A percentile compares a stretch with the other conserved stretches of the same genome.
Evolutionary conservation across 2,888 invertebrate genomes (phyloP).

Genomic region (Xylophagus ater): DNA sequence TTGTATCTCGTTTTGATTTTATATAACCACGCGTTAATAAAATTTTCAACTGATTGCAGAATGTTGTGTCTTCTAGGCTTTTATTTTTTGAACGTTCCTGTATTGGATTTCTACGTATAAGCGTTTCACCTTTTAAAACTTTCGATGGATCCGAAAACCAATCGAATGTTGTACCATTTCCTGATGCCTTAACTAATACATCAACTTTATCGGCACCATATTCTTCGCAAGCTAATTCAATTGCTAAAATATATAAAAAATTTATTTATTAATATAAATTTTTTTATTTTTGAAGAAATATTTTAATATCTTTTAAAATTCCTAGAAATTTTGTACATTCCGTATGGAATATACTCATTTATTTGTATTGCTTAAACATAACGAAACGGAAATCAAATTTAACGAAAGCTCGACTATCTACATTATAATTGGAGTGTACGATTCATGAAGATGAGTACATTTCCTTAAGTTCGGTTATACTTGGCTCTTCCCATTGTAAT

Average conservation of each 20-base stretch:
- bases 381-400: no score
- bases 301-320: neutral
- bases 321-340: neutral
- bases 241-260: slow-evolving; percentile 49
- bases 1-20: slow-evolving; percentile 65
- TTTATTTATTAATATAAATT: slow-evolving; percentile 2
- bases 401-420: no score
- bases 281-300: neutral
- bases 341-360: neutral
- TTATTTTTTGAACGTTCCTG: slow-evolving; percentile 40
- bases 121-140: slow-evolving; percentile 46
- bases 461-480: no score
- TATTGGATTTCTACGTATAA: slow-evolving; percentile 47
- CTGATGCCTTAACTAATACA: slow-evolving; percentile 50
- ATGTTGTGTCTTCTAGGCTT: slow-evolving; percentile 56
- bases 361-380: no score
- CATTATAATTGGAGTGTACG: no score
- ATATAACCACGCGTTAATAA: slow-evolving; percentile 59
- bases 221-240: slow-evolving; percentile 86
- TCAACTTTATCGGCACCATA: slow-evolving; percentile 71
- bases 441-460: no score
- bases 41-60: slow-evolving; percentile 57
- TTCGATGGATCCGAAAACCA: slow-evolving; percentile 55
- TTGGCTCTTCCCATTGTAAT: no score
- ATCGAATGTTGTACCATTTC: slow-evolving; percentile 55